These are phyloP conservation scores for Zhuqinia jingwanae DNA, from an alignment of 2,888 invertebrate genomes.

Conservation along the genomic window DNA sequence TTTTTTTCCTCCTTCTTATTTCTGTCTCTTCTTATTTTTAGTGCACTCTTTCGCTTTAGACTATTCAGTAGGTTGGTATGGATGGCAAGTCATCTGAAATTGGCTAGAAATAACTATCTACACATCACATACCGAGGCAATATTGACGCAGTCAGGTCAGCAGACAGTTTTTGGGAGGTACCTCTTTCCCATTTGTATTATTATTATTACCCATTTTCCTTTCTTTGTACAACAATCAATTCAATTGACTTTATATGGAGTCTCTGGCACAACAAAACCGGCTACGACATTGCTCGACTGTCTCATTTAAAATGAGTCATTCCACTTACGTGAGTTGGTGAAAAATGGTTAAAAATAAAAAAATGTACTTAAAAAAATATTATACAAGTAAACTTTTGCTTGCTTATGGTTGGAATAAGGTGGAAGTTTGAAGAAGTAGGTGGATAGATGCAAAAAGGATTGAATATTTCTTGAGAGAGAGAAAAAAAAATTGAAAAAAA, in stretches of 20 bases:
- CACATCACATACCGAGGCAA: too few species aligned
- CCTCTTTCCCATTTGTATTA: slow-evolving; percentile 7
- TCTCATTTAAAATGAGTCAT: slow-evolving; percentile 42
- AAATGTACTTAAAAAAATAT: background rate
- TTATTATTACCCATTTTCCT: background rate
- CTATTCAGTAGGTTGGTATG: too few species aligned
- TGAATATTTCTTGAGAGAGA: background rate
- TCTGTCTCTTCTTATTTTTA: too few species aligned
- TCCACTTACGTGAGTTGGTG: background rate
- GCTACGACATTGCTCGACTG: slow-evolving; percentile 38
- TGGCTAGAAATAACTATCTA: background rate
- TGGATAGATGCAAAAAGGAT: background rate
- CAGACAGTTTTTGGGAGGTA: slow-evolving; percentile 23
- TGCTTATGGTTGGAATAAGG: background rate
- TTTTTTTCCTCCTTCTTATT: background rate
- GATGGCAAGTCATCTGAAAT: too few species aligned
- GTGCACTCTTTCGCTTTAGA: too few species aligned
- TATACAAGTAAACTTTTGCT: background rate
- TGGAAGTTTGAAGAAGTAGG: background rate
- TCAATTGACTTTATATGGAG: slow-evolving; percentile 54
- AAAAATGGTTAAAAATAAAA: slow-evolving; percentile 11
- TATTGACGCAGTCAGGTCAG: slow-evolving; percentile 1
- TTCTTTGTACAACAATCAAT: slow-evolving; percentile 38
- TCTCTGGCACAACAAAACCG: background rate
- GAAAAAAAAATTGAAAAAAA: too few species aligned